Percentiles rank a stretch among this genome's conserved stretches.
These are phyloP conservation scores for Phengaris alcon DNA, from an alignment of 2,888 invertebrate genomes.

Conservation along the genomic window DNA sequence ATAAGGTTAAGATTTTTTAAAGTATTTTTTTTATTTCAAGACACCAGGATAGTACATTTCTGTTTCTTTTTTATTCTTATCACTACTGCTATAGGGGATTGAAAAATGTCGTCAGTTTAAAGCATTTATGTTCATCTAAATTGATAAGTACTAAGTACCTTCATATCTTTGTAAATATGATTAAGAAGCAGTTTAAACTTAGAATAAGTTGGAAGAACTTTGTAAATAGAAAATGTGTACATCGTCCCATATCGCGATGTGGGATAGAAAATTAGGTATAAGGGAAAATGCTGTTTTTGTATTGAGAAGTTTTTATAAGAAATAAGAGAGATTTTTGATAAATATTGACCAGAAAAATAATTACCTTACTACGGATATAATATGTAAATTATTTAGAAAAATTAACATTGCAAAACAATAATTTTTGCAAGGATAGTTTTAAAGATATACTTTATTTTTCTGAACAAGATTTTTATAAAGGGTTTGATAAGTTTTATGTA, in stretches of 20 bases:
- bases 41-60: not conserved
- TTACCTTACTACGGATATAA: not conserved
- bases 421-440: not conserved
- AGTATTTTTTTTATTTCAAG: not conserved
- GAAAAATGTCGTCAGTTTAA: not conserved
- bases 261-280: not conserved
- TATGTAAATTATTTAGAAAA: not conserved
- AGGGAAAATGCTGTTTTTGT: not conserved
- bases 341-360: conserved; percentile 1
- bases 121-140: not conserved
- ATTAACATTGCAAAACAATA: too few relatives aligned
- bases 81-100: too few relatives aligned
- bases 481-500: not conserved
- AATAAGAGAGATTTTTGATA: not conserved
- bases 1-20: too few relatives aligned
- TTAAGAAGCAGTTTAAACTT: not conserved
- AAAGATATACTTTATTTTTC: not conserved
- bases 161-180: conserved; percentile 16
- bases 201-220: not conserved
- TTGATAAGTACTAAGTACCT: conserved; percentile 13
- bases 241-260: not conserved
- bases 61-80: not conserved
- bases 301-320: not conserved
- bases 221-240: conserved; percentile 10
- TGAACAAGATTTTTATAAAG: not conserved